phyloP scores from a whole-genome alignment of 2,888 invertebrate species.

The Eremobia ochroleuca region DNA sequence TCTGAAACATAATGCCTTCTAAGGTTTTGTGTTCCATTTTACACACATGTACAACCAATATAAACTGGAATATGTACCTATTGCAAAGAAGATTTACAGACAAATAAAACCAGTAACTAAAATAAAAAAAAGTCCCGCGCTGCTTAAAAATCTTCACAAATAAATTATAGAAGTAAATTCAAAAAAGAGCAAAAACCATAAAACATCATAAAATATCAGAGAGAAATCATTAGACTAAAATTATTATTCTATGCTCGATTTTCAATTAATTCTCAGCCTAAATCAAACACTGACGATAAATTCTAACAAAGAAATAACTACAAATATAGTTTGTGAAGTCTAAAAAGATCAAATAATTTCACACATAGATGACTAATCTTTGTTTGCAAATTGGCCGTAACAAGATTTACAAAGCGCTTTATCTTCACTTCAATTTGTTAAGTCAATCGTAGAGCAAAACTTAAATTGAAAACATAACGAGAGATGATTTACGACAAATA shows the following conservation, averaged over 20 bases:
- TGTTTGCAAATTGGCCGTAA: slow-evolving; percentile 26
- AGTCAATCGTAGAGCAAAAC: slow-evolving; percentile 47
- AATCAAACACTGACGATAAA: neutral
- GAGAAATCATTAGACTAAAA: neutral
- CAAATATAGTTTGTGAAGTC: neutral
- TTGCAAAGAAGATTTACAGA: neutral
- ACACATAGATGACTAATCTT: slow-evolving; percentile 24
- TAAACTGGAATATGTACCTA: neutral
- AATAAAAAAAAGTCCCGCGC: neutral
- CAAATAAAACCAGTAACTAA: no score
- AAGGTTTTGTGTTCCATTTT: slow-evolving; percentile 28
- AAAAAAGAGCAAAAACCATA: neutral
- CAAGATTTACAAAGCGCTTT: slow-evolving; percentile 44
- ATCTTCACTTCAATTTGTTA: slow-evolving; percentile 27
- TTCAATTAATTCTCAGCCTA: neutral
- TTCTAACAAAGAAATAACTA: slow-evolving; percentile 10
- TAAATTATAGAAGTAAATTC: neutral
- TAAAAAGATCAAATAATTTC: slow-evolving; percentile 7
- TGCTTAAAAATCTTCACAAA: neutral
- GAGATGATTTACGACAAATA: slow-evolving; percentile 68
- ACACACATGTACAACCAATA: neutral
- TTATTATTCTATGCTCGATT: neutral
- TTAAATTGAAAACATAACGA: slow-evolving; percentile 63
- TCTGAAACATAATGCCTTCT: slow-evolving; percentile 12
- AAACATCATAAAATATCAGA: neutral